These are phyloP conservation scores for Entelurus aequoreus DNA, from an alignment of 2,113 vertebrate species.

Conservation along the genomic window DNA sequence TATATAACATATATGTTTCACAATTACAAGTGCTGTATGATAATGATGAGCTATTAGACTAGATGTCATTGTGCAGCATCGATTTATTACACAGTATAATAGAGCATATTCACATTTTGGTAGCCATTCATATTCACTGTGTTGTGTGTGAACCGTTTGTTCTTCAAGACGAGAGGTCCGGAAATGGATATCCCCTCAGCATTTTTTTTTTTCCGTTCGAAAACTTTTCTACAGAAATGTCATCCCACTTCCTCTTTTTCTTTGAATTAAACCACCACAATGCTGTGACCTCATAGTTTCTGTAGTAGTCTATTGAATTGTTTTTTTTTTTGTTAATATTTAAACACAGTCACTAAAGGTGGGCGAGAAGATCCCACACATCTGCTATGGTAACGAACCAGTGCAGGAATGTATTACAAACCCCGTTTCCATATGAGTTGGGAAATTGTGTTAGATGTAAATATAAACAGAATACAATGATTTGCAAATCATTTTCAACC, in stretches of 20 bases:
- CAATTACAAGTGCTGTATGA: no score
- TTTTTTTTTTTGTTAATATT: background rate
- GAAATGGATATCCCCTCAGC: background rate
- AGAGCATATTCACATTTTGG: background rate
- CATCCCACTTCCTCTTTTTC: background rate
- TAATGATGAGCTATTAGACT: no score
- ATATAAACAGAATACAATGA: no score
- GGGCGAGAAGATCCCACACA: background rate
- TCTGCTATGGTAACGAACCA: background rate
- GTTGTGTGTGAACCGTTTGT: background rate
- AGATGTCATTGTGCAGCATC: background rate
- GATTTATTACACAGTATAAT: background rate
- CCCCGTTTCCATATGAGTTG: no score
- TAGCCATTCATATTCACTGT: no score
- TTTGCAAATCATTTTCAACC: no score
- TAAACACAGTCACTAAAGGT: background rate
- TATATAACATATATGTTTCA: no score
- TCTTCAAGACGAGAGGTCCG: background rate
- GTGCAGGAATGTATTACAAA: background rate
- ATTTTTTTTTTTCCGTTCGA: background rate
- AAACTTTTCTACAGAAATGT: fast-evolving
- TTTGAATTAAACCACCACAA: background rate
- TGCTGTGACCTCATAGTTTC: background rate
- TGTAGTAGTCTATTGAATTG: background rate
- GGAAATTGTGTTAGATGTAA: no score